Base-by-base conservation (phyloP, 2,888 invertebrate species). In the Idaea dimidiata region DNA sequence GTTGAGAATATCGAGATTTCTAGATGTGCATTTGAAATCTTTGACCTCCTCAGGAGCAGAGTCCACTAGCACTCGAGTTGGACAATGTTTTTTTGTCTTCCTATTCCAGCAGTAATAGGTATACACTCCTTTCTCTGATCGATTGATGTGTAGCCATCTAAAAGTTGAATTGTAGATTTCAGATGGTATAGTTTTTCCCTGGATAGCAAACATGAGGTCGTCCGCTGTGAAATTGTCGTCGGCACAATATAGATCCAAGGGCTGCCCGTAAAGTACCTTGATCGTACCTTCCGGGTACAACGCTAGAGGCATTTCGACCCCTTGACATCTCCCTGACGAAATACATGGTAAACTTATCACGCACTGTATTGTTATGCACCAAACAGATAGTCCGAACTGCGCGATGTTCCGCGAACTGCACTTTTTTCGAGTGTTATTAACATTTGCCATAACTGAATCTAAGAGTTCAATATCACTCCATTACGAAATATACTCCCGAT, bases 21-120 rank as follows among this genome's bases (percentile, higher is more conserved):
- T 89, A 14, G 96, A 95, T 59, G 95, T 86, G 78, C 97, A 98
- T 31, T 88, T 87, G 76, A 97, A 97, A 80, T 96, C 94, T 8
- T 88, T 84, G 2, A 97, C 95, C 71, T 93, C 83, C 65, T 89
- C 80, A 0, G 97, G 97, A 62, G 93, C 89, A 55, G 89, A 87
- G 55, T 94, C 94, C 60, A 91, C 86, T 57, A 88, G 69, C 0
- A 91, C 86, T 60, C 87, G 78, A 59, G 76, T 84, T 0, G 82
- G 61, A 66, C 88, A 89, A 60, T 75, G 73, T 68, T 84, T 86
- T 0, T 73, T 77, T 10, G 75, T 83, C 66, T 72, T 79, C 59
- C 73, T 87, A 73, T 82, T 87, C 66, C 59, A 87, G 77, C 96
- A 96, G 70, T 91, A 93, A 75, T 94, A 95, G 70, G 91, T 86